Evolutionary conservation across 2,113 vertebrate species (phyloP), one percentile per base, ranked within the genome.

Genomic region (Penelope pileata): DNA sequence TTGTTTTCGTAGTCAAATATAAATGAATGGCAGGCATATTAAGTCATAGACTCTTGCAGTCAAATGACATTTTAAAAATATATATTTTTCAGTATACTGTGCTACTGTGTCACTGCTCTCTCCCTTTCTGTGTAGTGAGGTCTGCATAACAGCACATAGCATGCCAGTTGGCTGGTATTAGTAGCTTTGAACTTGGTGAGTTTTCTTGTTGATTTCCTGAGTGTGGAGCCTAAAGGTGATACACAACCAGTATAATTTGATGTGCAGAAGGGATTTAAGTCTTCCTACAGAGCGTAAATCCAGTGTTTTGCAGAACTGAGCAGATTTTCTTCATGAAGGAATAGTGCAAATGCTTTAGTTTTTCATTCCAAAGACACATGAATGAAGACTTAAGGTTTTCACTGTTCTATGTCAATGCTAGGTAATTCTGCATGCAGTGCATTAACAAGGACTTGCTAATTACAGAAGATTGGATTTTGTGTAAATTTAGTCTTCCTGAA

Each of bases 381-480:
- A 83, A 32, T 1, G 19, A 74, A 45, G 17, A 43, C 6, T 58
- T 60, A 12, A 4, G n/a, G 2, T 83, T 76, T 78, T 16, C 15
- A 34, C 12, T 12, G 7, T 21, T 38, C 27, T 73, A 0, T 56
- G 45, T 40, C 62, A 43, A 10, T 9, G 7, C 27, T 18, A 68
- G 4, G 5, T 32, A 79, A 47, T 69, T 67, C 12, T 7, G 38
- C 23, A 21, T 50, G 26, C 4, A 3, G 7, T 72, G 5, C 18
- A 9, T 48, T 18, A 77, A 69, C 38, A 67, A 40, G 7, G 15
- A n/a, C 6, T 58, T 51, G 5, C 1, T 30, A 70, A 3, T 59
- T 79, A 36, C 0, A 2, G 23, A 83, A 56, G 43, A 27, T 7
- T 18, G 2, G 3, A 1, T 62, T 83, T 60, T 58, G 1, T 66